These are phyloP conservation scores for Linnaemya vulpina DNA, from an alignment of 2,888 invertebrate genomes.

Conservation along the genomic window DNA sequence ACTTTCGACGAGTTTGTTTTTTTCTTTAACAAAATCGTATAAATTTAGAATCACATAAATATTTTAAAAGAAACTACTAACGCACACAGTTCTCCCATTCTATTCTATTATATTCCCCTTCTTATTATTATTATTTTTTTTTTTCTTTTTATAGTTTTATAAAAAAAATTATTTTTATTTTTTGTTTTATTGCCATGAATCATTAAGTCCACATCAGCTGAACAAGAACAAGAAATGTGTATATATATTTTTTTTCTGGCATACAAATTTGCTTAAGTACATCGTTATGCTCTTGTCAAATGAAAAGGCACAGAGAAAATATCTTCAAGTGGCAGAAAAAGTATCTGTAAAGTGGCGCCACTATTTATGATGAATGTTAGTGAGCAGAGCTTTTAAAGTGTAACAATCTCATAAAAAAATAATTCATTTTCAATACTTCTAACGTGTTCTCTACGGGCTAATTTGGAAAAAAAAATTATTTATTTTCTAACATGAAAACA, in stretches of 20 bases:
- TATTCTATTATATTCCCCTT: conserved; percentile 2
- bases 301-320: conserved; percentile 14
- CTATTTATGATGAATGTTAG: conserved; percentile 67
- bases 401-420: conserved; percentile 40
- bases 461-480: neutral
- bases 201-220: conserved; percentile 50
- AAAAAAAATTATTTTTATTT: conserved; percentile 23
- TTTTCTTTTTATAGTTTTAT: neutral
- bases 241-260: neutral
- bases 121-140: too few species aligned
- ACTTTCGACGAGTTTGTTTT: neutral
- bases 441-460: conserved; percentile 1
- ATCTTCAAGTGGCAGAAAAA: conserved; percentile 53
- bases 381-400: conserved; percentile 51
- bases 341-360: conserved; percentile 69
- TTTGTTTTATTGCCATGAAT: conserved; percentile 53
- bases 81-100: conserved; percentile 1
- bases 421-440: conserved; percentile 49
- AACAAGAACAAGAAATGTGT: conserved; percentile 28
- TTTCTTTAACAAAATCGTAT: neutral
- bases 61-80: conserved; percentile 26
- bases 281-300: neutral
- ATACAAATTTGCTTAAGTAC: neutral
- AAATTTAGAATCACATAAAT: conserved; percentile 43
- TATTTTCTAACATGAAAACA: conserved; percentile 25